Evolutionary conservation across 2,113 vertebrate genomes (phyloP).

Genomic region (Ornithorhynchus anatinus): DNA sequence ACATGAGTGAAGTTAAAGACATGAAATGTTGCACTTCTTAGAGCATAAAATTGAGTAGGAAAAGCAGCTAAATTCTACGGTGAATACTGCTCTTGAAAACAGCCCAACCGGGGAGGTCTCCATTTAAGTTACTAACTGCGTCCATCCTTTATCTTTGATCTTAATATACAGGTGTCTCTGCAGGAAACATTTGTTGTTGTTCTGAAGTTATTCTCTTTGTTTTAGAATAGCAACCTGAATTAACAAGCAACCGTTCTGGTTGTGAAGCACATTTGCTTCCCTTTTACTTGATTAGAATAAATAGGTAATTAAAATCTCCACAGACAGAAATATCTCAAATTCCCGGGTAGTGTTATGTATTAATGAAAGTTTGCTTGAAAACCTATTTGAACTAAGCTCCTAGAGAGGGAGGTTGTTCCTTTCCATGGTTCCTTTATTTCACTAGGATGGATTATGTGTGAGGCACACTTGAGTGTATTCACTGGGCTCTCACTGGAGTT

Average conservation of each 20-base stretch:
- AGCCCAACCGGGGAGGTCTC: slow-evolving; percentile 35
- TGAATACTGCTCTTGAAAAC: slow-evolving; percentile 44
- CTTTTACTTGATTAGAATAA: too few relatives aligned
- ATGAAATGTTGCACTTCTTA: slow-evolving; percentile 45
- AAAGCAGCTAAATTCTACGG: slow-evolving; percentile 45
- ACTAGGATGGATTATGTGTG: too few relatives aligned
- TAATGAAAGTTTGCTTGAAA: background rate
- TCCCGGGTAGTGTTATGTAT: background rate
- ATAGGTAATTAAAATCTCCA: background rate
- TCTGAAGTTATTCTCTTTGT: slow-evolving; percentile 38
- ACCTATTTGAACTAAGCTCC: too few relatives aligned
- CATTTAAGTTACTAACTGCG: slow-evolving; percentile 45
- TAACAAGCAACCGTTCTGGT: background rate
- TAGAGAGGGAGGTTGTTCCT: too few relatives aligned
- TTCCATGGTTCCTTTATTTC: too few relatives aligned
- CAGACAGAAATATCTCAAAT: background rate
- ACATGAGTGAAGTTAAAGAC: slow-evolving; percentile 29
- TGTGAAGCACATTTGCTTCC: background rate
- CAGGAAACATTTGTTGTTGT: slow-evolving; percentile 41
- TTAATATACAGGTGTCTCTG: slow-evolving; percentile 50
- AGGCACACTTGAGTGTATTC: too few relatives aligned
- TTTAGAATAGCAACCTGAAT: slow-evolving; percentile 1
- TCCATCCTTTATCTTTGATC: slow-evolving; percentile 52
- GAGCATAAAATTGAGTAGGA: slow-evolving; percentile 20
- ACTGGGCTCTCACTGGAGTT: too few relatives aligned